phyloP scores from a whole-genome alignment of 2,113 vertebrate species.

The Centropristis striata region DNA sequence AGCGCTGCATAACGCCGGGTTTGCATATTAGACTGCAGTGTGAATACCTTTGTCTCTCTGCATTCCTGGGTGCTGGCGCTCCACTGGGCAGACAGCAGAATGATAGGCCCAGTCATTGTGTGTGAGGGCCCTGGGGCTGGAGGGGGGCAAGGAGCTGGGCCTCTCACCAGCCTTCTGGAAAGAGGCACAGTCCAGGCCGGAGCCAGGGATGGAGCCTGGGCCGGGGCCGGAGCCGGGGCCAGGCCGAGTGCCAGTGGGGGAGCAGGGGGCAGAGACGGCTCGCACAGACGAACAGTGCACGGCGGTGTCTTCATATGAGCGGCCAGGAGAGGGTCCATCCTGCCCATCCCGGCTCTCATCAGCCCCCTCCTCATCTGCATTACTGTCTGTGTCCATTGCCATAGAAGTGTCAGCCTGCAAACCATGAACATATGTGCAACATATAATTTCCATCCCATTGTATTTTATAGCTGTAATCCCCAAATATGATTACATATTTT shows the following conservation, averaged over 20 bases:
- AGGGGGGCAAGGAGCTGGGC: slow-evolving; percentile 83
- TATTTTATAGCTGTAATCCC: background rate
- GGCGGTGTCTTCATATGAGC: slow-evolving; percentile 24
- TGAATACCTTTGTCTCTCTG: slow-evolving; percentile 81
- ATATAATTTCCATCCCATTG: background rate
- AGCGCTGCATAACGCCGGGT: slow-evolving; percentile 19
- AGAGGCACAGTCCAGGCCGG: slow-evolving; percentile 61
- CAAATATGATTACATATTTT: background rate
- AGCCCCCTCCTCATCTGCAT: slow-evolving; percentile 82
- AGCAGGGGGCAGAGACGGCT: slow-evolving; percentile 76
- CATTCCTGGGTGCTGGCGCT: slow-evolving; percentile 79
- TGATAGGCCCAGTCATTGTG: slow-evolving; percentile 82
- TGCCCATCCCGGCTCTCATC: slow-evolving; percentile 84
- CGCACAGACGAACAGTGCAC: slow-evolving; percentile 68
- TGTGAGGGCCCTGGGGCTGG: slow-evolving; percentile 77
- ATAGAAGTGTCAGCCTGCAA: slow-evolving; percentile 81
- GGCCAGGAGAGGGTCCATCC: slow-evolving; percentile 67
- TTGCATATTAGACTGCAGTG: slow-evolving; percentile 42
- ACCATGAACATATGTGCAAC: slow-evolving; percentile 9
- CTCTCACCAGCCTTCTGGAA: slow-evolving; percentile 74
- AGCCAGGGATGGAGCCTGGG: slow-evolving; percentile 46
- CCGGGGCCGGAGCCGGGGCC: slow-evolving; percentile 38
- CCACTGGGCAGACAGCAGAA: slow-evolving; percentile 71
- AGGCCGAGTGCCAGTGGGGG: slow-evolving; percentile 64
- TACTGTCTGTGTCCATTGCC: slow-evolving; percentile 85